Evolutionary conservation across 2,113 vertebrate genomes (phyloP), one percentile per base, ranked within the genome.

Genomic region (Hyla sarda): DNA sequence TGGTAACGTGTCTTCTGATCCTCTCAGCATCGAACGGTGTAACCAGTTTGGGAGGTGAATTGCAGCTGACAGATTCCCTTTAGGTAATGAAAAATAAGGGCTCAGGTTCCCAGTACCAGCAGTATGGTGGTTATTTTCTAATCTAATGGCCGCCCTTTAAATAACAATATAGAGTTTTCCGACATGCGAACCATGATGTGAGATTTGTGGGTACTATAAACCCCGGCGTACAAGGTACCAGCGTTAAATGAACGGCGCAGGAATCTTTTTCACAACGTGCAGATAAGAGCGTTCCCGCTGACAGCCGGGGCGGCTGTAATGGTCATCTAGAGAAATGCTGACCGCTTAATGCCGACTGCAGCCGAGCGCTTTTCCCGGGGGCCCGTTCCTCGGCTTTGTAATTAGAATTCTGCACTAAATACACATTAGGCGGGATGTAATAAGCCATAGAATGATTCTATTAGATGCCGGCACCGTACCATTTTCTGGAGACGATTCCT

Each of bases 341-440:
- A 73, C 77, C 85, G 6, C 74, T 74, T 87, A 74, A 82, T 87
- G 77, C 52, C 65, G 50, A 72, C 41, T 12, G 76, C 48, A 72
- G 84, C 41, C 77, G 2, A 13, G 34, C 72, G n/a, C n/a, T 65
- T 74, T 74, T 87, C 85, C 78, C 85, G 17, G 19, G 78, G 65
- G 77, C 45, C 50, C 16, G 45, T 50, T 87, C 50, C 25, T 25
- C 37, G 1, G 67, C 67, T 82, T 28, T 62, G 85, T 87, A 87
- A 87, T 87, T 87, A 87, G 50, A 87, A 82, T 50, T 82, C 34
- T 34, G 34, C 69, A 74, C 77, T 82, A 82, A 86, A 32, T 74
- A 82, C 85, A 86, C 85, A 86, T 86, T 86, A 74, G 50, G 21
- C 11, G 8, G 67, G 41, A 82, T 82, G 60, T 74, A 87, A 87